Conservation (phyloP, 2,797 vertebrate species). For the Mallotus villosus region DNA sequence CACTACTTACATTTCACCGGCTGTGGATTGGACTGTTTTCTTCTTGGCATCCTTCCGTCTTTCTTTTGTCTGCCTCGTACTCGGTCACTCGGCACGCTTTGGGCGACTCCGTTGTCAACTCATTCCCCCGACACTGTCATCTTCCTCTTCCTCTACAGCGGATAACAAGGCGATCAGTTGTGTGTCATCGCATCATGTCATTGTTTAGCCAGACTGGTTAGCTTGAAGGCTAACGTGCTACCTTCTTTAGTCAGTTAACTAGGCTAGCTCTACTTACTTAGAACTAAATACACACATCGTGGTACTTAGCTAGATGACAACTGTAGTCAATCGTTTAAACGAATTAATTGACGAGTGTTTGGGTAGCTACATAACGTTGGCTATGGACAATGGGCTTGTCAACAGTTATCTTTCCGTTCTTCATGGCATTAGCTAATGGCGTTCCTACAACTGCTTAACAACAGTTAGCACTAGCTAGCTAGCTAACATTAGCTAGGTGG, state of each 20-base stretch:
- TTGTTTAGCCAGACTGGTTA: constrained; percentile 18
- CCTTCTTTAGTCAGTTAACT: not conserved
- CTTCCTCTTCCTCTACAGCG: constrained; percentile 70
- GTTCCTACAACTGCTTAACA: not conserved
- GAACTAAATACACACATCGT: not conserved
- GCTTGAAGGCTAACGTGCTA: no score
- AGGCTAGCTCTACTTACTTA: not conserved
- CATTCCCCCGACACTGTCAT: constrained; percentile 46
- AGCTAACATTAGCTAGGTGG: constrained; percentile 6
- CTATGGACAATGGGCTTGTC: no score
- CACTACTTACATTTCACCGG: constrained; percentile 85
- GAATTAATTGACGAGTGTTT: no score
- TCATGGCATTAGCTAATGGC: not conserved
- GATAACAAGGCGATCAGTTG: constrained; percentile 34
- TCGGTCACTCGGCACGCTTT: constrained; percentile 36
- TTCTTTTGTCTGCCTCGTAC: constrained; percentile 34
- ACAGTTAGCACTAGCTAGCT: constrained; percentile 13
- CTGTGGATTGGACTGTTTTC: constrained; percentile 89
- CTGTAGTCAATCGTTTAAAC: not conserved
- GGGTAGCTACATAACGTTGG: no score
- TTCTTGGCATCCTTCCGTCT: constrained; percentile 79
- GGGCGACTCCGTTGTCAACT: constrained; percentile 38
- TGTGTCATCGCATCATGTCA: constrained; percentile 21
- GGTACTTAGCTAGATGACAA: not conserved
- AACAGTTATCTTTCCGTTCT: no score